These are phyloP conservation scores for Gnathonemus echidnorhynchus DNA, from an alignment of 2,113 vertebrate species.

Conservation along the genomic window DNA sequence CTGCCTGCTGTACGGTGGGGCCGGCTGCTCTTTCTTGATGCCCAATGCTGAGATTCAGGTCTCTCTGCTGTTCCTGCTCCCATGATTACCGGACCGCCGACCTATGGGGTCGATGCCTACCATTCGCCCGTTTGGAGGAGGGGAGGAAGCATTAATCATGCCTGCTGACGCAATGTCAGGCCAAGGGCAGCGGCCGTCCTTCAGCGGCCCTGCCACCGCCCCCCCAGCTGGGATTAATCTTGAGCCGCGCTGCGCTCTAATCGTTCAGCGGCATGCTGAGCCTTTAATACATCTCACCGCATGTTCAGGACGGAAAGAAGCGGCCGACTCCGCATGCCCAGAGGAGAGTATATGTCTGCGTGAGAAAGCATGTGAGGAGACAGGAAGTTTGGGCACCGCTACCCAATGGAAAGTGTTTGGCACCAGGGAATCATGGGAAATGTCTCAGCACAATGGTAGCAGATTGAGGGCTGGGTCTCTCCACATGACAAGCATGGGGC, in stretches of 20 bases:
- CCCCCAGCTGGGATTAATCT: slow-evolving; percentile 28
- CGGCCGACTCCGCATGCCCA: slow-evolving; percentile 49
- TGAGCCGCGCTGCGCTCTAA: slow-evolving; percentile 31
- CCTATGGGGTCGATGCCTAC: slow-evolving; percentile 24
- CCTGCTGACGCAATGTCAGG: slow-evolving; percentile 48
- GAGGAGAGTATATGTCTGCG: slow-evolving; percentile 26
- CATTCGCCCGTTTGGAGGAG: slow-evolving; percentile 38
- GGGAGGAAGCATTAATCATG: slow-evolving; percentile 51
- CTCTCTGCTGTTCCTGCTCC: not conserved
- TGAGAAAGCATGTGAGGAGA: not conserved
- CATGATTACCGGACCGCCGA: not conserved
- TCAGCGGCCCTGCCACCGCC: slow-evolving; percentile 34
- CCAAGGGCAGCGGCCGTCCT: slow-evolving; percentile 46
- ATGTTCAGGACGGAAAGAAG: slow-evolving; percentile 12
- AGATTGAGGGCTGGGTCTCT: not conserved
- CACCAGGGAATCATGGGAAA: not conserved
- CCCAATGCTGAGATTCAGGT: not conserved
- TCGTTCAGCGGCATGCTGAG: slow-evolving; percentile 48
- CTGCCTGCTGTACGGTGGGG: not conserved
- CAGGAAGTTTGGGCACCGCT: slow-evolving; percentile 32
- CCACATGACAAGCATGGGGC: not conserved
- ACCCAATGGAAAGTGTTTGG: not conserved
- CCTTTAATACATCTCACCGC: slow-evolving; percentile 58
- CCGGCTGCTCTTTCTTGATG: not conserved
- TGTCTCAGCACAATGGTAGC: not conserved